Conservation (phyloP, 1,140 invertebrate genomes). For the Nebria ingens region DNA sequence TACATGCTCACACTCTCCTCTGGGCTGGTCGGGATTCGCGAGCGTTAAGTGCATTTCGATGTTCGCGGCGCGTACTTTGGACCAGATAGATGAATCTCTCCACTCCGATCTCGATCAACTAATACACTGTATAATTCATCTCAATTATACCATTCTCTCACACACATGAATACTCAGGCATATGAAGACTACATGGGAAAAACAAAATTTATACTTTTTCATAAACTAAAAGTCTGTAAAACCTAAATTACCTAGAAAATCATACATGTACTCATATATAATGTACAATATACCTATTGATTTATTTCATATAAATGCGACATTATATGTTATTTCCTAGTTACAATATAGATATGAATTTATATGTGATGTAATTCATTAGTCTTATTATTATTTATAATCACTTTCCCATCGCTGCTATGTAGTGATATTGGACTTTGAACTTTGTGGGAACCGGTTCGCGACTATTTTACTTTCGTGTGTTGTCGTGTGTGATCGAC, state of each 20-base stretch:
- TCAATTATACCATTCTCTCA: not conserved
- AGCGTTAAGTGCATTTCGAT: conserved; percentile 7
- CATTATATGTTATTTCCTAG: too few species aligned
- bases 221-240: too few species aligned
- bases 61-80: not conserved
- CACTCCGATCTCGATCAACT: not conserved
- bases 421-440: not conserved
- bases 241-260: too few species aligned
- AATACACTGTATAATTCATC: conserved; percentile 7
- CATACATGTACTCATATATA: too few species aligned
- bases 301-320: too few species aligned
- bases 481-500: too few species aligned
- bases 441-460: too few species aligned
- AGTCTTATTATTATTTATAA: not conserved
- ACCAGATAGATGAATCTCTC: conserved; percentile 5
- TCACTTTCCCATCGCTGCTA: not conserved
- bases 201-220: too few species aligned
- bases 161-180: not conserved
- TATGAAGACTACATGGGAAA: too few species aligned
- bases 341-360: too few species aligned
- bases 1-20: not conserved
- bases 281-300: too few species aligned
- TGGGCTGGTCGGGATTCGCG: not conserved
- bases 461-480: too few species aligned
- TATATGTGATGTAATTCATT: not conserved